Evolutionary conservation across 2,888 invertebrate species (phyloP).

Genomic region (Andrena dorsata): DNA sequence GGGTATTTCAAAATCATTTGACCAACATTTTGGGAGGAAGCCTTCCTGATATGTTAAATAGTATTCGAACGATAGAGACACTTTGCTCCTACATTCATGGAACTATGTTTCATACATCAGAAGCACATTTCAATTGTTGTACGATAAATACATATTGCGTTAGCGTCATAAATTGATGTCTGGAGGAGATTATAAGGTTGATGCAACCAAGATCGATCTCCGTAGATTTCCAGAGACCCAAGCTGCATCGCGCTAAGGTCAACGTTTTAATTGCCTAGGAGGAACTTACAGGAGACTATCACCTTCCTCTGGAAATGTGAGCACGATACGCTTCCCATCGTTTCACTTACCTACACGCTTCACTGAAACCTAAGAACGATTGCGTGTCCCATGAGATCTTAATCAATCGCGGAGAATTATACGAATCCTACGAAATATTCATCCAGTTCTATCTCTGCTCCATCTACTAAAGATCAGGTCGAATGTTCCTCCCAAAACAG

Average conservation of each 20-base stretch:
- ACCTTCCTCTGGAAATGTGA: constrained; percentile 37
- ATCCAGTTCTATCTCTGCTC: neutral
- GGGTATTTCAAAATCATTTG: neutral
- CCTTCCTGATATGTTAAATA: no score
- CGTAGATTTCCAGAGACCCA: constrained; percentile 17
- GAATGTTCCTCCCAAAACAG: neutral
- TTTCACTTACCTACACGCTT: constrained; percentile 20
- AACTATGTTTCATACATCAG: no score
- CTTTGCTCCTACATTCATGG: no score
- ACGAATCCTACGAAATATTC: neutral
- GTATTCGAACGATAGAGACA: no score
- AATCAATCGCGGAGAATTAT: constrained; percentile 48
- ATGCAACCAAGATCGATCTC: neutral
- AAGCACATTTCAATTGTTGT: no score
- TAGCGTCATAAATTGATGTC: neutral
- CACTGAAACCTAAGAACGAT: constrained; percentile 44
- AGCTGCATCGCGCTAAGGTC: constrained; percentile 43
- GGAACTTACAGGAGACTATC: constrained; percentile 39
- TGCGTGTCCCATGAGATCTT: constrained; percentile 29
- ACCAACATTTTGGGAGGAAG: neutral
- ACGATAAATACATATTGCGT: no score
- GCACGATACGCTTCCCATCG: constrained; percentile 24
- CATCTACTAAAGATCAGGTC: neutral
- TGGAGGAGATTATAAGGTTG: neutral
- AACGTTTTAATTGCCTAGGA: constrained; percentile 57